A percentile compares a stretch with the other conserved stretches of the same genome.
phyloP scores from a whole-genome alignment of 2,888 invertebrate species.

The Quadroppia sp. region DNA sequence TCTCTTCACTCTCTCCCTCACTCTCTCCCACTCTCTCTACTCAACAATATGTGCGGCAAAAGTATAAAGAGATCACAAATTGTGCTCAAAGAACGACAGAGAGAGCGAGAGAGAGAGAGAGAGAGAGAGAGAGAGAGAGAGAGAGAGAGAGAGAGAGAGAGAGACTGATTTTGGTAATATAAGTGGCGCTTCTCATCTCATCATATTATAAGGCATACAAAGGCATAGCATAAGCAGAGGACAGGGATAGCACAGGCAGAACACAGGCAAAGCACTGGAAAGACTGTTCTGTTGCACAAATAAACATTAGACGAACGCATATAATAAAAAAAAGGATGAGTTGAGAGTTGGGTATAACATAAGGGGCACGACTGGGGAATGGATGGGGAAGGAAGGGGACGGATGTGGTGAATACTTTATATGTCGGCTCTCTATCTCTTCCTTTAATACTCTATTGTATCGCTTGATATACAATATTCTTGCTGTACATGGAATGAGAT shows the following conservation, averaged over 20 bases:
- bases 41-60: slow-evolving; percentile 11
- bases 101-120: too few relatives aligned
- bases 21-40: background rate
- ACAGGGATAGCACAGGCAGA: too few relatives aligned
- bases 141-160: too few relatives aligned
- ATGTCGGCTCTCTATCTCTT: background rate
- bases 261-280: background rate
- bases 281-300: slow-evolving; percentile 13
- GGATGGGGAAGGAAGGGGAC: background rate
- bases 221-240: too few relatives aligned
- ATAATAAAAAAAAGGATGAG: slow-evolving; percentile 33
- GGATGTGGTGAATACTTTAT: slow-evolving; percentile 9
- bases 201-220: background rate
- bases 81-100: background rate
- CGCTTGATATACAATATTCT: background rate
- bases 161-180: slow-evolving; percentile 12
- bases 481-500: background rate
- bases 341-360: background rate
- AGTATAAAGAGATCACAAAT: background rate
- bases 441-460: background rate
- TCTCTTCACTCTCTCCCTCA: too few relatives aligned
- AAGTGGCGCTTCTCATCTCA: background rate
- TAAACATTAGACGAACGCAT: slow-evolving; percentile 18
- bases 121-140: too few relatives aligned
- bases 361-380: background rate